Conservation (phyloP, 2,113 vertebrate genomes). For the Apus apus region DNA sequence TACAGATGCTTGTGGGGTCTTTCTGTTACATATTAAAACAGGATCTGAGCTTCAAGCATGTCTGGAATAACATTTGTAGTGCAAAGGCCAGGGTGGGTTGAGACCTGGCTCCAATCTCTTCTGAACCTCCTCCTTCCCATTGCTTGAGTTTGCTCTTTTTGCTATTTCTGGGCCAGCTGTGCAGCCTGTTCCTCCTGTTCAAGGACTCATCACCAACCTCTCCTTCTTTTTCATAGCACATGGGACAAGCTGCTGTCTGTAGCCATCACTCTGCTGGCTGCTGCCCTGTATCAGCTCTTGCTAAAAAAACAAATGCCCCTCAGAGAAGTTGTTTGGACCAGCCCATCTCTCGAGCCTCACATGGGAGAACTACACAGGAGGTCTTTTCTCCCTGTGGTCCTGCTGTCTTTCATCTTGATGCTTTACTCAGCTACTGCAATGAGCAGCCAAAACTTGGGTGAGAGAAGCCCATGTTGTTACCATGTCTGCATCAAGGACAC, state of each 20-base stretch:
- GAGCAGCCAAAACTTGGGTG: accelerated
- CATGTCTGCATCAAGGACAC: neutral
- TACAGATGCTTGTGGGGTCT: neutral
- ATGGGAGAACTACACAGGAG: neutral
- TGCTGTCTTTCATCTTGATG: neutral
- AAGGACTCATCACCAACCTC: neutral
- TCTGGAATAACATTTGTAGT: neutral
- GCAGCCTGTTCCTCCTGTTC: neutral
- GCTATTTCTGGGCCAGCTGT: neutral
- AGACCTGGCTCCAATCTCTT: neutral
- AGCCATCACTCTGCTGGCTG: neutral
- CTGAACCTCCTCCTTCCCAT: neutral
- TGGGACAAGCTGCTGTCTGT: neutral
- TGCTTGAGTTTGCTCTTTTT: neutral
- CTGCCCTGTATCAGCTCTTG: neutral
- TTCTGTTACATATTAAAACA: neutral
- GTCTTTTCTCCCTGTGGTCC: neutral
- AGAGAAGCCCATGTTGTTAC: neutral
- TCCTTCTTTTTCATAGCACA: neutral
- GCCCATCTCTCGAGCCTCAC: neutral
- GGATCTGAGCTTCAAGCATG: neutral
- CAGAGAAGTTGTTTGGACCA: neutral
- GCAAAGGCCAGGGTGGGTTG: neutral
- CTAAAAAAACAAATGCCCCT: neutral
- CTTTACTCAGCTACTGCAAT: neutral